phyloP scores from a whole-genome alignment of 1,140 invertebrate genomes.

The Mamestra configurata region DNA sequence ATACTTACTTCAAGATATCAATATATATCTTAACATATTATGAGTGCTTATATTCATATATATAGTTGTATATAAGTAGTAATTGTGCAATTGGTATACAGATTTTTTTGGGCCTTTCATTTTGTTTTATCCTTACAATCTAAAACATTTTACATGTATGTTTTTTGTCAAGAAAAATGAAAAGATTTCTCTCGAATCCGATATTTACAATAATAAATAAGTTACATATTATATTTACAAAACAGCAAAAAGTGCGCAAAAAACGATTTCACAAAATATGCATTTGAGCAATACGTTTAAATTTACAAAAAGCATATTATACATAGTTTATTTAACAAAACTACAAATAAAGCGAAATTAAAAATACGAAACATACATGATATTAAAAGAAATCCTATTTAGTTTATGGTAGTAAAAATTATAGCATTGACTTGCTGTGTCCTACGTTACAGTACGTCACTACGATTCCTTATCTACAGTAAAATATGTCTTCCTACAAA shows the following conservation, averaged over 20 bases:
- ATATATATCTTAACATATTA: conserved; percentile 62
- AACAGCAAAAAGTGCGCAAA: conserved; percentile 86
- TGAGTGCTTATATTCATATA: conserved; percentile 63
- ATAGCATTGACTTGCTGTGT: conserved; percentile 32
- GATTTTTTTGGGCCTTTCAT: conserved; percentile 82
- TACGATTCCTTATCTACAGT: conserved; percentile 51
- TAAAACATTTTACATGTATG: conserved; percentile 70
- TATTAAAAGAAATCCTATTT: conserved; percentile 22
- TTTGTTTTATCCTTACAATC: conserved; percentile 72
- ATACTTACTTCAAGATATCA: conserved; percentile 56
- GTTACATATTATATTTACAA: conserved; percentile 73
- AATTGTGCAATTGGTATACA: conserved; percentile 85
- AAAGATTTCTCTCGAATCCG: conserved; percentile 72
- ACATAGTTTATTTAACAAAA: conserved; percentile 68
- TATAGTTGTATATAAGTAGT: conserved; percentile 70
- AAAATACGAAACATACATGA: conserved; percentile 28
- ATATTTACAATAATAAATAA: conserved; percentile 76
- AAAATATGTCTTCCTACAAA: conserved; percentile 53
- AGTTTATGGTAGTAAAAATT: conserved; percentile 24
- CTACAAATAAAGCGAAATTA: conserved; percentile 50
- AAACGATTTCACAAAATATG: conserved; percentile 87
- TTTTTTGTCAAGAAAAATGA: conserved; percentile 52
- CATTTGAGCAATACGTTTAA: conserved; percentile 87
- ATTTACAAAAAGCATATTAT: conserved; percentile 84
- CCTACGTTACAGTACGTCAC: conserved; percentile 42